Percentiles rank a stretch among this genome's conserved stretches.
phyloP scores from a whole-genome alignment of 2,797 vertebrate species.

The Aldrovandia affinis region DNA sequence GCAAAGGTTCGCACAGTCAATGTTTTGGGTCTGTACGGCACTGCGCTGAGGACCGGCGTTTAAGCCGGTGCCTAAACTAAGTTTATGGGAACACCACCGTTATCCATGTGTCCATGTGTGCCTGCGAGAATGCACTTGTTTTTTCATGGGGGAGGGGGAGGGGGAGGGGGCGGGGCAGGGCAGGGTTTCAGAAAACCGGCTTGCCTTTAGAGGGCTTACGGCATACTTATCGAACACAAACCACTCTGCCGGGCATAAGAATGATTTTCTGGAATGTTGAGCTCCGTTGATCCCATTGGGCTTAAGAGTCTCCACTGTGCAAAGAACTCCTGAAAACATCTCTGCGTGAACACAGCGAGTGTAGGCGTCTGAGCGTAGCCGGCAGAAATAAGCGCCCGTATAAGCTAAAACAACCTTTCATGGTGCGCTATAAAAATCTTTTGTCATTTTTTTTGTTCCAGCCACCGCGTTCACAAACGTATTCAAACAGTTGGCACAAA shows the following conservation, averaged over 20 bases:
- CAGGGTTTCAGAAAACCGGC: not conserved
- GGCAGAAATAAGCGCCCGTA: conserved; percentile 45
- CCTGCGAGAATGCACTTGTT: not conserved
- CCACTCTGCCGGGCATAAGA: not conserved
- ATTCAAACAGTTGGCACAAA: conserved; percentile 34
- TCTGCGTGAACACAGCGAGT: conserved; percentile 42
- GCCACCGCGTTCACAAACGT: conserved; percentile 30
- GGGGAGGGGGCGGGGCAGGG: too few relatives aligned
- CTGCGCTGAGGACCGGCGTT: not conserved
- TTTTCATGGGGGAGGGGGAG: too few relatives aligned
- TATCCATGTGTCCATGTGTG: not conserved
- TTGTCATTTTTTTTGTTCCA: conserved; percentile 45
- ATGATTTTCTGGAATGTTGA: conserved; percentile 44
- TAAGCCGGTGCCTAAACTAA: too few relatives aligned
- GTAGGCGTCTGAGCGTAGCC: conserved; percentile 33
- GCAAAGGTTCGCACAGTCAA: not conserved
- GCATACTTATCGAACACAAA: not conserved
- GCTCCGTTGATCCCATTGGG: conserved; percentile 28
- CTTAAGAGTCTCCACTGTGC: conserved; percentile 28
- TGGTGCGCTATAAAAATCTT: conserved; percentile 32
- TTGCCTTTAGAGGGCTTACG: not conserved
- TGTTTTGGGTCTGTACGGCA: too few relatives aligned
- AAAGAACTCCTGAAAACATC: conserved; percentile 41
- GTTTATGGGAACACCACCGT: not conserved
- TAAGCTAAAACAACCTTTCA: conserved; percentile 42